Percentiles rank a stretch among this genome's conserved stretches.
These are phyloP conservation scores for Ceramica pisi DNA, from an alignment of 2,888 invertebrate species.

Conservation along the genomic window DNA sequence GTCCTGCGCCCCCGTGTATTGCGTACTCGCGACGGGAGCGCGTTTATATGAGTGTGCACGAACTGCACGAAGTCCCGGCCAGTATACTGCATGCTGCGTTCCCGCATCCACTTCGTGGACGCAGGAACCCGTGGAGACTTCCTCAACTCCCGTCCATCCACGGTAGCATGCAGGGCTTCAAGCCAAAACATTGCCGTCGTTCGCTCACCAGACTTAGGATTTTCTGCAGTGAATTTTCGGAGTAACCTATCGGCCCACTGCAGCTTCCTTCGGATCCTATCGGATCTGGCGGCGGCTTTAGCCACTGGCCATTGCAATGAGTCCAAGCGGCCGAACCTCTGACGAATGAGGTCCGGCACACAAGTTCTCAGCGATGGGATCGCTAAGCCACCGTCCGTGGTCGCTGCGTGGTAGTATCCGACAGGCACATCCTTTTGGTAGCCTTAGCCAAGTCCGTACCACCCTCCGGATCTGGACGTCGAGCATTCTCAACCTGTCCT, in stretches of 20 bases:
- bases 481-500: slow-evolving; percentile 65
- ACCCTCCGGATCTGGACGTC: slow-evolving; percentile 70
- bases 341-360: neutral
- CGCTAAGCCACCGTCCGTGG: slow-evolving; percentile 16
- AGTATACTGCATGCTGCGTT: slow-evolving; percentile 14
- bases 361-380: slow-evolving; percentile 33
- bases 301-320: neutral
- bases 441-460: neutral
- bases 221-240: neutral
- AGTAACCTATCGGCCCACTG: slow-evolving; percentile 43
- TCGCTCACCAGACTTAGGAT: slow-evolving; percentile 1
- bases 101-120: slow-evolving; percentile 27
- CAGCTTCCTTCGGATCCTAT: slow-evolving; percentile 38
- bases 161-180: slow-evolving; percentile 32
- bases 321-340: neutral
- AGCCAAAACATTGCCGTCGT: slow-evolving; percentile 22
- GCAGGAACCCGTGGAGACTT: slow-evolving; percentile 19
- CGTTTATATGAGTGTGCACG: slow-evolving; percentile 32
- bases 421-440: slow-evolving; percentile 1
- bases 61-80: slow-evolving; percentile 50
- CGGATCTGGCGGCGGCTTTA: slow-evolving; percentile 41
- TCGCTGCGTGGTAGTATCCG: slow-evolving; percentile 27
- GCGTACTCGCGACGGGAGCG: slow-evolving; percentile 46
- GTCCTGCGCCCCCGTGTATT: slow-evolving; percentile 31
- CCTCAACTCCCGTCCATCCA: slow-evolving; percentile 43